These are phyloP conservation scores for Stigmatopora argus DNA, from an alignment of 2,113 vertebrate genomes.

Conservation along the genomic window DNA sequence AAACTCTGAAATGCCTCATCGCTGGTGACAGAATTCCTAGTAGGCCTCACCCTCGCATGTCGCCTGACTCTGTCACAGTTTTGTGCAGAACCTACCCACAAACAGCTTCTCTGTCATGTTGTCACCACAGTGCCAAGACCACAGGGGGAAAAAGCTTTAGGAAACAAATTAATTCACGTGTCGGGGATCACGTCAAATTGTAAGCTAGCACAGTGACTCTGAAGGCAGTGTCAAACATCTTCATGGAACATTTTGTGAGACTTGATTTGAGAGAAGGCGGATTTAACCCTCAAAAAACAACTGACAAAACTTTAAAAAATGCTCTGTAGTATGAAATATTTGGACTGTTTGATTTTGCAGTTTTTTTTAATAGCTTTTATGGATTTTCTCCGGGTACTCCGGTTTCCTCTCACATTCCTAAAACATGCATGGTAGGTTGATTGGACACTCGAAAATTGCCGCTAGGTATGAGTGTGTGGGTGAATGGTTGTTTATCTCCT, in stretches of 20 bases:
- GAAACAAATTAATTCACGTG: constrained; percentile 68
- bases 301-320: constrained; percentile 16
- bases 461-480: no score
- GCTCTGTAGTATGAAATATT: constrained; percentile 29
- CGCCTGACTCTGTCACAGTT: constrained; percentile 29
- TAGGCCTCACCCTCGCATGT: constrained; percentile 46
- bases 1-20: constrained; percentile 53
- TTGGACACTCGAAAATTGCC: no score
- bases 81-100: constrained; percentile 5
- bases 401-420: no score
- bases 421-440: no score
- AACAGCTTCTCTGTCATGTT: constrained; percentile 46
- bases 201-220: constrained; percentile 45
- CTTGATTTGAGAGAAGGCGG: constrained; percentile 44
- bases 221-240: constrained; percentile 26
- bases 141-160: constrained; percentile 51
- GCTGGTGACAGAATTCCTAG: constrained; percentile 52
- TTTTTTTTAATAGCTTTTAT: constrained; percentile 3
- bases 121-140: constrained; percentile 47
- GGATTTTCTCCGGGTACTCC: no score
- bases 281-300: constrained; percentile 18
- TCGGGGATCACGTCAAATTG: constrained; percentile 53
- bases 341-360: constrained; percentile 15
- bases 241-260: constrained; percentile 19
- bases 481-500: no score